Percentiles rank a stretch among this genome's conserved stretches.
phyloP scores from a whole-genome alignment of 2,113 vertebrate species.

The Pedionomus torquatus region DNA sequence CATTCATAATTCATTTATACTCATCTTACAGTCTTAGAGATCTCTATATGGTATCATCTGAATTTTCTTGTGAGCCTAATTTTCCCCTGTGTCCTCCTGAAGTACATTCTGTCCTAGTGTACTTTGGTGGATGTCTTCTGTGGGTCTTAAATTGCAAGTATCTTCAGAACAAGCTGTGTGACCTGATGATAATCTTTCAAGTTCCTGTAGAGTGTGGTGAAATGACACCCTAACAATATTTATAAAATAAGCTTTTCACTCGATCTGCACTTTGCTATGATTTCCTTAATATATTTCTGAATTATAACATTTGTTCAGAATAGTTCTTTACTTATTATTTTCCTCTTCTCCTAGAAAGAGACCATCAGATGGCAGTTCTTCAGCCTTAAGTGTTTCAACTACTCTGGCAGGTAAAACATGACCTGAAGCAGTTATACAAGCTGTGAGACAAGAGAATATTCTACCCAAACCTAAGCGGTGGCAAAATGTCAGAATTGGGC shows the following conservation, averaged over 20 bases:
- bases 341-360: slow-evolving; percentile 12
- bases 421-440: background rate
- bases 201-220: background rate
- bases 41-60: background rate
- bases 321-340: background rate
- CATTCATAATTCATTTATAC: background rate
- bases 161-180: background rate
- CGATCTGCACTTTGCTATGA: background rate
- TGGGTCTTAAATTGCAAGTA: background rate
- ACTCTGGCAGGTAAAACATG: slow-evolving; percentile 68
- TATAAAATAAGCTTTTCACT: background rate
- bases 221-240: background rate
- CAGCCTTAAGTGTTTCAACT: slow-evolving; percentile 45
- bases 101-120: background rate
- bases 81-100: background rate
- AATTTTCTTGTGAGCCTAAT: background rate
- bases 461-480: background rate
- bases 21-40: background rate
- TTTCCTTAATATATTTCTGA: background rate
- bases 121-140: background rate
- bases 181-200: background rate
- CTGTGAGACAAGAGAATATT: background rate
- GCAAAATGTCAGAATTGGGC: background rate
- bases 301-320: background rate
- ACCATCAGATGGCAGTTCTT: background rate